Evolutionary conservation across 2,113 vertebrate genomes (phyloP).

Genomic region (Neodon shergylaensis): DNA sequence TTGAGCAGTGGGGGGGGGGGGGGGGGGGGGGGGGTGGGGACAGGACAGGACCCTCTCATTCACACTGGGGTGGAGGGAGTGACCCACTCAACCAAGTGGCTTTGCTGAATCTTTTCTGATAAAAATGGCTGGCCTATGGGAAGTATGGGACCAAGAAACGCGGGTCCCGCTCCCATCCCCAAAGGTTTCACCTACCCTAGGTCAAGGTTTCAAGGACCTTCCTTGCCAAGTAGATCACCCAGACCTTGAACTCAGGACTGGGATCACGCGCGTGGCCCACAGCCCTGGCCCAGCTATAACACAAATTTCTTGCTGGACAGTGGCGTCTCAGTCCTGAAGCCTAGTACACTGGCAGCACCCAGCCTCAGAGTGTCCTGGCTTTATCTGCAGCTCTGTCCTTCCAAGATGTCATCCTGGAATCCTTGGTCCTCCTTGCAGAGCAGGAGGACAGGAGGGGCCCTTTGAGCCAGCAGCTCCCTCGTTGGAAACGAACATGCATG

Average conservation of each 20-base stretch:
- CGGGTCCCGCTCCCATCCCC: not conserved
- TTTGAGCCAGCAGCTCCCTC: not conserved
- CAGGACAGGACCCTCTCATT: no score
- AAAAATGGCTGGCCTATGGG: not conserved
- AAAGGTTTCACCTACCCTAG: no score
- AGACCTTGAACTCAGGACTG: not conserved
- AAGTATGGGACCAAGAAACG: not conserved
- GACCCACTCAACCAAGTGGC: not conserved
- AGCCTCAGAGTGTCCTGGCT: not conserved
- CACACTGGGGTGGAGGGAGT: fast-evolving
- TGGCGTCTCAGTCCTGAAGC: no score
- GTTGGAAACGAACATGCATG: not conserved
- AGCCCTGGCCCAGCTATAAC: no score
- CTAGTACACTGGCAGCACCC: not conserved
- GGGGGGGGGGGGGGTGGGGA: not conserved
- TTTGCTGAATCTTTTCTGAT: not conserved
- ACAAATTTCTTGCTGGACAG: not conserved
- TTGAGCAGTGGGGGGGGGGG: not conserved
- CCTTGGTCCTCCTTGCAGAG: not conserved
- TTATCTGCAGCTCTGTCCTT: not conserved
- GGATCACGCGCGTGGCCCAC: not conserved
- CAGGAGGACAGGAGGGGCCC: no score
- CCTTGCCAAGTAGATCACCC: not conserved
- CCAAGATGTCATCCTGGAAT: not conserved
- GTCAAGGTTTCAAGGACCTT: not conserved